Evolutionary conservation across 2,888 invertebrate species (phyloP).

Genomic region (Plemyria rubiginata): DNA sequence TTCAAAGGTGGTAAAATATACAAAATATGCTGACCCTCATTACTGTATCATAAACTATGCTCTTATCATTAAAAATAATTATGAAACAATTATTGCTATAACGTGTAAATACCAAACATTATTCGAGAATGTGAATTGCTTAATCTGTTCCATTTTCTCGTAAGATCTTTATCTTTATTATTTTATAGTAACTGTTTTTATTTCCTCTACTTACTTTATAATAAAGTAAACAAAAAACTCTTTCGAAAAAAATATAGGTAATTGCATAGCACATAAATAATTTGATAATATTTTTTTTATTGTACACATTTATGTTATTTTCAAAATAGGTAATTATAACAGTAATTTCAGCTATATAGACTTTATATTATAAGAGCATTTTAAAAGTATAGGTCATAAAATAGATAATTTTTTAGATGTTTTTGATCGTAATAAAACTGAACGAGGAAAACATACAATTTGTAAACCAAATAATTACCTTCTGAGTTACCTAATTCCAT

Average conservation of each 20-base stretch:
- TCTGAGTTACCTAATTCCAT: background rate
- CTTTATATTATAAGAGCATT: too few relatives aligned
- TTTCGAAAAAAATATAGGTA: too few relatives aligned
- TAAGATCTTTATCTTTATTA: background rate
- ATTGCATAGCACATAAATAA: too few relatives aligned
- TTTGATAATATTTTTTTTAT: too few relatives aligned
- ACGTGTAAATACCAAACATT: slow-evolving; percentile 22
- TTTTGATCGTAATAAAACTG: too few relatives aligned
- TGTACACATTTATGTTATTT: too few relatives aligned
- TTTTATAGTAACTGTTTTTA: background rate
- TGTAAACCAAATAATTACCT: slow-evolving; percentile 1
- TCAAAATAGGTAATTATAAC: too few relatives aligned
- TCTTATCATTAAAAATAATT: slow-evolving; percentile 52
- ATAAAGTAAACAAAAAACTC: background rate
- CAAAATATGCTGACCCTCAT: slow-evolving; percentile 54
- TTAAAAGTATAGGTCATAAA: too few relatives aligned
- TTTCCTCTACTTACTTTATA: background rate
- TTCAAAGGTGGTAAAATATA: slow-evolving; percentile 66
- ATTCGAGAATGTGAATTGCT: slow-evolving; percentile 32
- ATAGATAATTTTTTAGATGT: too few relatives aligned
- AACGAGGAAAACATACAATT: background rate
- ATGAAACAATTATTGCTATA: slow-evolving; percentile 30
- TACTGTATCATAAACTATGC: slow-evolving; percentile 46
- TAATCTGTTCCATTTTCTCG: background rate
- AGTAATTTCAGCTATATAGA: too few relatives aligned